Evolutionary conservation across 2,797 vertebrate genomes (phyloP).

Genomic region (Pogoniulus pusillus): DNA sequence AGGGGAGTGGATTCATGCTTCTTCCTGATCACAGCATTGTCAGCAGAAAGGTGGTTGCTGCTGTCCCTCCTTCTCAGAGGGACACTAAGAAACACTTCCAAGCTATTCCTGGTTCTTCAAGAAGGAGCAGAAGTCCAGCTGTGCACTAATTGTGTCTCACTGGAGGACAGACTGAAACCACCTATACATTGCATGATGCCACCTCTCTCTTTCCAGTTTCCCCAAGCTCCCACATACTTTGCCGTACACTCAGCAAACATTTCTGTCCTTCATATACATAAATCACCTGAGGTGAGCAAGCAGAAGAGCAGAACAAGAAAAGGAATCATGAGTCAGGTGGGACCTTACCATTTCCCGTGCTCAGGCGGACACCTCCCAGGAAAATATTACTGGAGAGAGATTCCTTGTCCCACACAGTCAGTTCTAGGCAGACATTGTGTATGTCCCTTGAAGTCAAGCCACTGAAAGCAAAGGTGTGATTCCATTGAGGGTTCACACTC

Average conservation of each 20-base stretch:
- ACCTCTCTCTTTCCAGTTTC: not conserved
- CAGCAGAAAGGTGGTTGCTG: not conserved
- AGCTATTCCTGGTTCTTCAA: not conserved
- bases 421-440: slow-evolving; percentile 89
- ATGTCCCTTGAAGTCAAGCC: slow-evolving; percentile 88
- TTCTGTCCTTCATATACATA: not conserved
- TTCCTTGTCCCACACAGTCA: slow-evolving; percentile 98
- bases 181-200: not conserved
- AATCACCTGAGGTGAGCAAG: fast-evolving
- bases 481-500: slow-evolving; percentile 94
- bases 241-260: not conserved
- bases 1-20: fast-evolving
- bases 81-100: not conserved
- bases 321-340: not conserved
- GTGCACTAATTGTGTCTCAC: not conserved
- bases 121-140: not conserved
- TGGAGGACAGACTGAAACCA: not conserved
- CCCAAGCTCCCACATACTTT: not conserved
- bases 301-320: not conserved
- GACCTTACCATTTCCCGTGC: slow-evolving; percentile 87
- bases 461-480: slow-evolving; percentile 93
- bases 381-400: slow-evolving; percentile 94
- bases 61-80: not conserved
- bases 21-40: not conserved
- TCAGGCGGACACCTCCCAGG: slow-evolving; percentile 91